Conservation (phyloP, 2,888 invertebrate species). For the Netelia inedita region DNA sequence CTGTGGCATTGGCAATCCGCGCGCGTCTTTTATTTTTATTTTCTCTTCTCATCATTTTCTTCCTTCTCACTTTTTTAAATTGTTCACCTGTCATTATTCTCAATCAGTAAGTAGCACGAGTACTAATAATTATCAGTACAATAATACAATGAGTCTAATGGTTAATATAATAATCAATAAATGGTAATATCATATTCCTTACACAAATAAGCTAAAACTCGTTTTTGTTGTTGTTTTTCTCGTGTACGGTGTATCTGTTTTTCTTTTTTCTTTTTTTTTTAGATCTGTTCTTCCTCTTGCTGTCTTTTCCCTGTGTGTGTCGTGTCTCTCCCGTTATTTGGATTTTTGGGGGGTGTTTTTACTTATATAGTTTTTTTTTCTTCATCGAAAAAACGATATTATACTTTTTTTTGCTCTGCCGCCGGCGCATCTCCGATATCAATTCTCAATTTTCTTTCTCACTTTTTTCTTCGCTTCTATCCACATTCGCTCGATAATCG, state of each 20-base stretch:
- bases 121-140: constrained; percentile 75
- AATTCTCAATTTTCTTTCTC: not conserved
- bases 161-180: constrained; percentile 81
- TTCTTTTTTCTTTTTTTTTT: constrained; percentile 33
- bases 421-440: constrained; percentile 36
- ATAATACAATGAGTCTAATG: constrained; percentile 81
- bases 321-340: constrained; percentile 29
- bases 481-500: constrained; percentile 42
- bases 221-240: constrained; percentile 48
- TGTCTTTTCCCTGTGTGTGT: constrained; percentile 42
- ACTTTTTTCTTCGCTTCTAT: not conserved
- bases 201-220: constrained; percentile 78
- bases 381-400: constrained; percentile 52
- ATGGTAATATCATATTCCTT: constrained; percentile 80
- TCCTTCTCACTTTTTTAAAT: not conserved
- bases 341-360: constrained; percentile 42
- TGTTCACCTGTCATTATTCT: constrained; percentile 47
- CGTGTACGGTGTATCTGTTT: constrained; percentile 38
- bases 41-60: not conserved
- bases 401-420: constrained; percentile 36
- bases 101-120: constrained; percentile 69
- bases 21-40: constrained; percentile 42
- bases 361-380: constrained; percentile 26
- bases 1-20: constrained; percentile 49
- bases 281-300: constrained; percentile 15